A percentile compares a stretch with the other conserved stretches of the same genome.
phyloP scores from a whole-genome alignment of 1,140 invertebrate genomes.

The Ceratina japonica region DNA sequence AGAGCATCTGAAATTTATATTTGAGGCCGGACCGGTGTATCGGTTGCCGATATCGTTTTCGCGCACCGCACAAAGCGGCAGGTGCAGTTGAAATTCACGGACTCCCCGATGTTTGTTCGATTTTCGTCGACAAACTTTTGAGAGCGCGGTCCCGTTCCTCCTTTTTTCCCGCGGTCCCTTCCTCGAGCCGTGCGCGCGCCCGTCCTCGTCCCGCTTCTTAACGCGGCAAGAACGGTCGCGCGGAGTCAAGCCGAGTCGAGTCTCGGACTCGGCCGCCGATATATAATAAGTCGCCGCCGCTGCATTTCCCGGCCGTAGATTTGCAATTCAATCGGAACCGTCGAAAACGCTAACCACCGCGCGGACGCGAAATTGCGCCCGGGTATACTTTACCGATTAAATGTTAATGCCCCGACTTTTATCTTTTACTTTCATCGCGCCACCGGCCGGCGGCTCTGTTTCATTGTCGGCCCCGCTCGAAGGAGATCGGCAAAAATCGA shows the following conservation, averaged over 20 bases:
- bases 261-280: neutral
- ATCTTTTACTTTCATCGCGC: neutral
- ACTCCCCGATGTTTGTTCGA: conserved; percentile 14
- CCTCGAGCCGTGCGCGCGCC: too few relatives aligned
- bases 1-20: conserved; percentile 12
- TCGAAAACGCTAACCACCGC: neutral
- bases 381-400: conserved; percentile 49
- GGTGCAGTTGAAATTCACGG: conserved; percentile 13
- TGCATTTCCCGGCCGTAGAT: conserved; percentile 29
- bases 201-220: neutral
- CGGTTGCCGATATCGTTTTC: conserved; percentile 9
- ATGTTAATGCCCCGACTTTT: conserved; percentile 37
- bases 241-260: neutral
- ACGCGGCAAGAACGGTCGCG: too few relatives aligned
- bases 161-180: neutral
- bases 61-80: neutral
- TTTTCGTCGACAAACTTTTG: neutral
- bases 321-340: conserved; percentile 48
- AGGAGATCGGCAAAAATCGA: neutral
- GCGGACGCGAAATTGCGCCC: conserved; percentile 42
- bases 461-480: neutral
- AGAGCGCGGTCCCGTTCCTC: neutral
- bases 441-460: too few relatives aligned
- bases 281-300: conserved; percentile 5
- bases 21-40: neutral